These are phyloP conservation scores for Saccopteryx leptura DNA, from an alignment of 2,113 vertebrate species.

Conservation along the genomic window DNA sequence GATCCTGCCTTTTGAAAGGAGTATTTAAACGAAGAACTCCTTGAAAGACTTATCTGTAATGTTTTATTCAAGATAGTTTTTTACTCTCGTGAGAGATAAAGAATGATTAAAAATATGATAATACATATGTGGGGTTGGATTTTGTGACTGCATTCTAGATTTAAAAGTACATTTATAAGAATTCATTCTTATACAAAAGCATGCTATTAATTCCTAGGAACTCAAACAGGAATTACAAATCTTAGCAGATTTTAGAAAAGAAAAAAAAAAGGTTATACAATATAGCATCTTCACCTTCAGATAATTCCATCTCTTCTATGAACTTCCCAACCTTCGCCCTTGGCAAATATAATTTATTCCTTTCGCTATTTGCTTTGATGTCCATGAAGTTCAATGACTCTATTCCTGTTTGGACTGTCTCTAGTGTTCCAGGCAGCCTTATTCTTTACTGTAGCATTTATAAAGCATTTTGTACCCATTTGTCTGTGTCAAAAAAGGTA, in stretches of 20 bases:
- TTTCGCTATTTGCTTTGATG: conserved; percentile 4
- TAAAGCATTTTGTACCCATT: neutral
- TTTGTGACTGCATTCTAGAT: neutral
- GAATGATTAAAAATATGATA: conserved; percentile 23
- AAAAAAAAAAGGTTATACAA: neutral
- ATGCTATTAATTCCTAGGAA: neutral
- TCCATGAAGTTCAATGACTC: neutral
- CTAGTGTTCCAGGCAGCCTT: neutral
- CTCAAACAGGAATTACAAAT: conserved; percentile 14
- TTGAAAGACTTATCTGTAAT: conserved; percentile 68
- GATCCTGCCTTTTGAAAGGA: conserved; percentile 59
- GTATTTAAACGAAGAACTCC: conserved; percentile 72
- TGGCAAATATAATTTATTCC: neutral
- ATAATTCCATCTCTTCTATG: neutral
- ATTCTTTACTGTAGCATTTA: neutral
- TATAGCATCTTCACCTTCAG: neutral
- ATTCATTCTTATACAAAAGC: neutral
- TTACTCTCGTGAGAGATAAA: conserved; percentile 8
- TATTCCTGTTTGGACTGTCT: neutral
- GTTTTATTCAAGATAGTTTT: conserved; percentile 61
- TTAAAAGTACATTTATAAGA: conserved; percentile 10
- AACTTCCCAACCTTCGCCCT: neutral
- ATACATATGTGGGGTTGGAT: neutral
- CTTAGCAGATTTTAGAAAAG: neutral
- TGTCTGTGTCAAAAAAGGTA: neutral